Percentiles rank a stretch among this genome's conserved stretches.
These are phyloP conservation scores for Pegoplata infirma DNA, from an alignment of 2,888 invertebrate genomes.

Conservation along the genomic window DNA sequence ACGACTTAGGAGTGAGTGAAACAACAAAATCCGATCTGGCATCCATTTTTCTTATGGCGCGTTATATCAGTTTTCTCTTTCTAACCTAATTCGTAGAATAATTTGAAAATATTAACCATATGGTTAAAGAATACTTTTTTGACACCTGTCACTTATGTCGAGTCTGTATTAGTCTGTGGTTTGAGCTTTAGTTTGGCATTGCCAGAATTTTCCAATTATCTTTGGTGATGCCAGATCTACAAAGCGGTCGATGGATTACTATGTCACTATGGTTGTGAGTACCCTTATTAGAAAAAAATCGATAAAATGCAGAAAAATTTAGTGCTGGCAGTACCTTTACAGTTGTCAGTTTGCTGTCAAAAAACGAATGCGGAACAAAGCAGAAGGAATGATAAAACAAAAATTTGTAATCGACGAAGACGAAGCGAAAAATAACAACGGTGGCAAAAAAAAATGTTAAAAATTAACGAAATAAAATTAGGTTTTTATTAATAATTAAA, in stretches of 20 bases:
- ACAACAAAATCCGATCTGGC: too few species aligned
- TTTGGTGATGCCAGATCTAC: too few species aligned
- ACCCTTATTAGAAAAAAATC: background rate
- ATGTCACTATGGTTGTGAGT: background rate
- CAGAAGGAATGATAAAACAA: constrained; percentile 39
- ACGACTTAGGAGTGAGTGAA: too few species aligned
- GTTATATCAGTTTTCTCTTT: too few species aligned
- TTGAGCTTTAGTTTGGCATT: too few species aligned
- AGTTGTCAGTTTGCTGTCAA: constrained; percentile 30
- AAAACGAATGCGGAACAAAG: constrained; percentile 54
- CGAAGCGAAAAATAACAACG: constrained; percentile 32
- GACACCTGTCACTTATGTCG: too few species aligned
- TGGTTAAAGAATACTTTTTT: too few species aligned
- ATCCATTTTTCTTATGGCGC: too few species aligned
- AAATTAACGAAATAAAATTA: constrained; percentile 9
- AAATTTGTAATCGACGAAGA: constrained; percentile 36
- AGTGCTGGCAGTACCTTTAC: constrained; percentile 2
- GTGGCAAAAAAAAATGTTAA: constrained; percentile 18
- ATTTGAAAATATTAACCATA: too few species aligned
- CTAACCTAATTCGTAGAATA: too few species aligned
- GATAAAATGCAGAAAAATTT: background rate
- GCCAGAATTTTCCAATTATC: too few species aligned
- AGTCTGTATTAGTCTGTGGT: too few species aligned
- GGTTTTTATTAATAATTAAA: background rate
- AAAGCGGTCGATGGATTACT: background rate